Conservation (phyloP, 2,888 invertebrate species). For the Phania funesta region DNA sequence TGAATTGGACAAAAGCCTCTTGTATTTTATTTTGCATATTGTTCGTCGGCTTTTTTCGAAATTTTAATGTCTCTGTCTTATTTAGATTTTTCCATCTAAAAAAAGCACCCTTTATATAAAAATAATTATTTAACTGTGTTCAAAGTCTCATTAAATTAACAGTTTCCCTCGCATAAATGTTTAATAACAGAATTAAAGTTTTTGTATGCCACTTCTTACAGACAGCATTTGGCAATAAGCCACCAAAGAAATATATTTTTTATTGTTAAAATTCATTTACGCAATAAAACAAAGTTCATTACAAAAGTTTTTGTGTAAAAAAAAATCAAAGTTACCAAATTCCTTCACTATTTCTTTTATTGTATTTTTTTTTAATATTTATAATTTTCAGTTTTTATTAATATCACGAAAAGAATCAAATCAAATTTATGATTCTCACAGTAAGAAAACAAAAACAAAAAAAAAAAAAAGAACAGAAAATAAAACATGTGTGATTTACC, state of each 20-base stretch:
- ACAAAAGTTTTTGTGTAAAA: slow-evolving; percentile 15
- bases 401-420: slow-evolving; percentile 58
- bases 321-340: slow-evolving; percentile 40
- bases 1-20: no score
- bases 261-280: slow-evolving; percentile 22
- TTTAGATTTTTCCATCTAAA: no score
- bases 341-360: slow-evolving; percentile 40
- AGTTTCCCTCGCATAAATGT: not conserved
- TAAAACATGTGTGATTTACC: slow-evolving; percentile 41
- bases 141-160: not conserved
- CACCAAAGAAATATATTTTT: slow-evolving; percentile 12
- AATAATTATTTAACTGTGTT: not conserved
- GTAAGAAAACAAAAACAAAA: slow-evolving; percentile 16
- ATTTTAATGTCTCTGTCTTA: no score
- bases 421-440: slow-evolving; percentile 59
- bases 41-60: no score
- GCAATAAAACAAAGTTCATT: slow-evolving; percentile 46
- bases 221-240: not conserved
- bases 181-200: not conserved
- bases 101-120: no score
- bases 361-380: slow-evolving; percentile 43
- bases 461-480: not conserved
- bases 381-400: slow-evolving; percentile 59
- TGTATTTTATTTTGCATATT: no score
- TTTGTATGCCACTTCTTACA: not conserved